Percentiles rank a stretch among this genome's conserved stretches.
Evolutionary conservation across 2,888 invertebrate species (phyloP).

Genomic region (Scaptomyza flava): DNA sequence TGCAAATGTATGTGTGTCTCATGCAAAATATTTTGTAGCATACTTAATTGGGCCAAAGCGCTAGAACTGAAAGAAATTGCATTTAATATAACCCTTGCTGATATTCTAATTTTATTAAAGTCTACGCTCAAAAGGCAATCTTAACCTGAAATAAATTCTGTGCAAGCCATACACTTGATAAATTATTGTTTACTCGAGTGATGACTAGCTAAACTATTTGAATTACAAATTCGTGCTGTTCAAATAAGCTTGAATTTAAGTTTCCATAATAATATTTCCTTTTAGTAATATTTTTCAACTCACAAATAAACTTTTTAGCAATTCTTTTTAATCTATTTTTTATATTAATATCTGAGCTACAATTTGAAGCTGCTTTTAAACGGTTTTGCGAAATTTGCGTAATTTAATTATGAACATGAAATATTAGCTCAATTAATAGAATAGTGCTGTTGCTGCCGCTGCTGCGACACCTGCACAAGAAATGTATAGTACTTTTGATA

Average conservation of each 20-base stretch:
- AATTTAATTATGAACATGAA: neutral
- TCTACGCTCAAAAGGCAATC: too few species aligned
- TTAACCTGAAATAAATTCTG: too few species aligned
- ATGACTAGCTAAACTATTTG: too few species aligned
- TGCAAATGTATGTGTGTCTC: slow-evolving; percentile 30
- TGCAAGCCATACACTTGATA: too few species aligned
- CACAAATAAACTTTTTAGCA: too few species aligned
- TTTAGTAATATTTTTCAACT: too few species aligned
- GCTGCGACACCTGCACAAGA: slow-evolving; percentile 33
- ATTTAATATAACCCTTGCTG: neutral
- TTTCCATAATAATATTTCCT: too few species aligned
- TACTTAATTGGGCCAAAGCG: slow-evolving; percentile 4
- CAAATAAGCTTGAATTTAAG: too few species aligned
- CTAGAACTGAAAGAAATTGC: neutral
- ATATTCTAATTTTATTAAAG: too few species aligned
- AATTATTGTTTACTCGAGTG: too few species aligned
- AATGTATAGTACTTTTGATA: slow-evolving; percentile 4
- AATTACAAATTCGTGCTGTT: too few species aligned
- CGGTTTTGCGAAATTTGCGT: neutral
- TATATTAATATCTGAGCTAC: neutral
- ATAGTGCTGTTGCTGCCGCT: slow-evolving; percentile 17
- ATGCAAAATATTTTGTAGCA: slow-evolving; percentile 18
- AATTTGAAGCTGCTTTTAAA: neutral
- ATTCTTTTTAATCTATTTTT: too few species aligned
- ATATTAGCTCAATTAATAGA: neutral